phyloP scores from a whole-genome alignment of 23 tunicate genomes.

The Trididemnum nubilum region DNA sequence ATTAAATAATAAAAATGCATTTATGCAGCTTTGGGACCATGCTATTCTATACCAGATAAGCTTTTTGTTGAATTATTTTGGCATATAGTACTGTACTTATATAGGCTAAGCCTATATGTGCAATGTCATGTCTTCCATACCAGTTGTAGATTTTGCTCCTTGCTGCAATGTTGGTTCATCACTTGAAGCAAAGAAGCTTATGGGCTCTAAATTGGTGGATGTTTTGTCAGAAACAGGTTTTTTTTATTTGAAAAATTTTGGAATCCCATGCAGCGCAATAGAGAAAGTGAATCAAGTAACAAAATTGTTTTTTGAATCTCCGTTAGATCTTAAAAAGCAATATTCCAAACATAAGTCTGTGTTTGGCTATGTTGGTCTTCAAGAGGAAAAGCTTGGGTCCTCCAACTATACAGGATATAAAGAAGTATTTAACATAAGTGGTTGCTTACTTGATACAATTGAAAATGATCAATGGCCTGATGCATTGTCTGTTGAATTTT shows the following conservation, averaged over 20 bases:
- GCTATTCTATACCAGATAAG: no score
- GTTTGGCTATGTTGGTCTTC: conserved; percentile 39
- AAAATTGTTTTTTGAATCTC: conserved; percentile 10
- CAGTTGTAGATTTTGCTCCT: conserved; percentile 46
- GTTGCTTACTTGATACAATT: not conserved
- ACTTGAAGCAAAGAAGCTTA: not conserved
- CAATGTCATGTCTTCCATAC: conserved; percentile 20
- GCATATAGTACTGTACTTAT: no score
- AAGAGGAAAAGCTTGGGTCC: conserved; percentile 38
- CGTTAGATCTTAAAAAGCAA: not conserved
- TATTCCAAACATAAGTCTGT: not conserved
- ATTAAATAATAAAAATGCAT: no score
- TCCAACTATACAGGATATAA: conserved; percentile 42
- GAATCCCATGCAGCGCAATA: not conserved
- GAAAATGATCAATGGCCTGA: conserved; percentile 53
- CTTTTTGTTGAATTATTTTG: no score
- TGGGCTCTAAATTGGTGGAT: conserved; percentile 24
- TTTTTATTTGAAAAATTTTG: conserved; percentile 43
- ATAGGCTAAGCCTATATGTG: no score
- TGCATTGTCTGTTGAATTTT: conserved; percentile 24
- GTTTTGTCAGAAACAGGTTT: conserved; percentile 44
- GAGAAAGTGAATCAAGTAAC: conserved; percentile 1
- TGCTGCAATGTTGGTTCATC: not conserved
- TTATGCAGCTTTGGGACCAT: no score
- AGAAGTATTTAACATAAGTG: conserved; percentile 55